Percentiles rank a stretch among this genome's conserved stretches.
Conservation (phyloP, 1,140 invertebrate species). For the Pygmarrhopalites habei region DNA sequence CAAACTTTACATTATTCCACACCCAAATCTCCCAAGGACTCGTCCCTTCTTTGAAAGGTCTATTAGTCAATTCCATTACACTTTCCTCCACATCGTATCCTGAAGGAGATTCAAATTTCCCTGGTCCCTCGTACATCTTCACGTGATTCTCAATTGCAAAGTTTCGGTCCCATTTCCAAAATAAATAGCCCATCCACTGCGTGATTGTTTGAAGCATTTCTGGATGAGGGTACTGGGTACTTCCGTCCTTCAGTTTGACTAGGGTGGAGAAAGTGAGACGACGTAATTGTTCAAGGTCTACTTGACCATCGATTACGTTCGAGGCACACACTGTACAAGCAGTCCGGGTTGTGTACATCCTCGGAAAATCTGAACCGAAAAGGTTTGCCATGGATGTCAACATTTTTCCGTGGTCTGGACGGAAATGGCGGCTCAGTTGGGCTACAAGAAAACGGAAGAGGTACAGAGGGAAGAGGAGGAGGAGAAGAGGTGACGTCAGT, state of each 20-base stretch:
- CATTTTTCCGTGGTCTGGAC: background rate
- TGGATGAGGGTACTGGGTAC: background rate
- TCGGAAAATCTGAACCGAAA: background rate
- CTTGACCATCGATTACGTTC: background rate
- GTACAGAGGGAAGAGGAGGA: background rate
- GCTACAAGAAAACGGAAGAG: background rate
- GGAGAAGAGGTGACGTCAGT: background rate
- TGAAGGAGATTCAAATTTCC: background rate
- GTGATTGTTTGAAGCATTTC: background rate
- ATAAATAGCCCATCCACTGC: background rate
- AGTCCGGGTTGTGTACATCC: background rate
- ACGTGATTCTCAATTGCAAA: conserved; percentile 2
- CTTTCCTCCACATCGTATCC: background rate
- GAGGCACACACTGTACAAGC: background rate
- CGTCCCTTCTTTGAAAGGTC: background rate
- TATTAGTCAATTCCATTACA: background rate
- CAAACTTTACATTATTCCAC: background rate
- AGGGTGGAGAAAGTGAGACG: background rate
- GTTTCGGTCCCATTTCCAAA: conserved; percentile 3
- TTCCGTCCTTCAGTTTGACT: background rate
- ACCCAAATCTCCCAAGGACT: background rate
- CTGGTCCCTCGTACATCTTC: background rate
- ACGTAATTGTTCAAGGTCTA: background rate
- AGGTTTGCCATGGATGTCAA: background rate
- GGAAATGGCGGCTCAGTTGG: background rate